Percentiles rank a stretch among this genome's conserved stretches.
Conservation (phyloP, 2,797 vertebrate genomes). For the Falco rusticolus region DNA sequence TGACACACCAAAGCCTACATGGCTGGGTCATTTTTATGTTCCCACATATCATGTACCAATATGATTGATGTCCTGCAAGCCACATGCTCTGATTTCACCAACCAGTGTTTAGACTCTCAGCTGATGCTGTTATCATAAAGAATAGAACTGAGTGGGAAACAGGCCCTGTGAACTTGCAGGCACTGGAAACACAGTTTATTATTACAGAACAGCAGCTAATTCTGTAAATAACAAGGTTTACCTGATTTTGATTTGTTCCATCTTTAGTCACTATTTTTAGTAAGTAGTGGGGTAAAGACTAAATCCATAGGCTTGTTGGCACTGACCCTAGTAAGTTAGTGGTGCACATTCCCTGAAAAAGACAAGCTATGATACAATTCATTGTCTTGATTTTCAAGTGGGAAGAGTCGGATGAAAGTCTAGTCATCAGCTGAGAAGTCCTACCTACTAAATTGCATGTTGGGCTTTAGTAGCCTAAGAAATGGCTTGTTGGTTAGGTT, state of each 20-base stretch:
- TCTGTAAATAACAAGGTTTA: neutral
- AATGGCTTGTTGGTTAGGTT: neutral
- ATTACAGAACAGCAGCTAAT: neutral
- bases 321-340: neutral
- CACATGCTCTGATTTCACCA: neutral
- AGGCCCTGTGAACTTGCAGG: neutral
- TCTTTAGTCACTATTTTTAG: neutral
- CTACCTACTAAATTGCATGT: neutral
- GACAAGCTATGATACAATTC: neutral
- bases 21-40: neutral
- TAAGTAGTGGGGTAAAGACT: neutral
- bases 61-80: neutral
- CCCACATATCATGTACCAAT: neutral
- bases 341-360: neutral
- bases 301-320: neutral
- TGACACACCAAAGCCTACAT: neutral
- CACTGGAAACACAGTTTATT: neutral
- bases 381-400: conserved; percentile 25
- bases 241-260: neutral
- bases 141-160: neutral
- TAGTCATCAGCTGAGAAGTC: neutral
- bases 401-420: neutral
- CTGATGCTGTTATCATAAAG: neutral
- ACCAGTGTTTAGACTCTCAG: neutral
- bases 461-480: neutral